Conservation (phyloP, 2,888 invertebrate genomes). For the Drosophila rellima region DNA sequence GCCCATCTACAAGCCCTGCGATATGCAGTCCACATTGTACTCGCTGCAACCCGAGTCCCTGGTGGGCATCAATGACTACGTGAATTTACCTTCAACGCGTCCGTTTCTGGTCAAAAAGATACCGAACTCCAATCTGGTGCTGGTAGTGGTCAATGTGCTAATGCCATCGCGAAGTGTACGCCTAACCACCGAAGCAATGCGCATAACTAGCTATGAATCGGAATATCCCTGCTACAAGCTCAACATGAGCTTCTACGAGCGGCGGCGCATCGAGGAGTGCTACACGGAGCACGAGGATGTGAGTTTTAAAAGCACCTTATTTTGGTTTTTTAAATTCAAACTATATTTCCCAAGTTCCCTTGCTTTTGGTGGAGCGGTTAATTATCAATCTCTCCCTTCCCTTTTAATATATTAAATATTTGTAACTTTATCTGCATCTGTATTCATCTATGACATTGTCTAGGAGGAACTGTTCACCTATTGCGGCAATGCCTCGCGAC, state of each 20-base stretch:
- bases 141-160: slow-evolving; percentile 90
- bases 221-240: slow-evolving; percentile 92
- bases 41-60: slow-evolving; percentile 88
- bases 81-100: slow-evolving; percentile 86
- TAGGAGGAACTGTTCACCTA: slow-evolving; percentile 84
- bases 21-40: slow-evolving; percentile 90
- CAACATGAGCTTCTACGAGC: slow-evolving; percentile 89
- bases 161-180: slow-evolving; percentile 86
- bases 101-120: slow-evolving; percentile 91
- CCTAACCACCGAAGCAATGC: slow-evolving; percentile 86
- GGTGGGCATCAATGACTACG: slow-evolving; percentile 86
- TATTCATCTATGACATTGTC: background rate
- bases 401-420: background rate
- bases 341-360: too few species aligned
- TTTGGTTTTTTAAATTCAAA: too few species aligned
- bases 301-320: too few species aligned
- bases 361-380: too few species aligned
- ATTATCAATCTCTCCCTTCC: too few species aligned
- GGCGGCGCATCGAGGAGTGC: slow-evolving; percentile 91
- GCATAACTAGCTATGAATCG: slow-evolving; percentile 86
- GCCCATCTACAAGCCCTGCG: slow-evolving; percentile 88
- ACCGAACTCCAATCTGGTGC: slow-evolving; percentile 91
- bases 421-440: background rate
- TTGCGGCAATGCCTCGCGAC: slow-evolving; percentile 83
- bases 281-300: slow-evolving; percentile 91